Evolutionary conservation across 2,113 vertebrate genomes (phyloP).

Genomic region (Poeciliopsis turrubarensis): DNA sequence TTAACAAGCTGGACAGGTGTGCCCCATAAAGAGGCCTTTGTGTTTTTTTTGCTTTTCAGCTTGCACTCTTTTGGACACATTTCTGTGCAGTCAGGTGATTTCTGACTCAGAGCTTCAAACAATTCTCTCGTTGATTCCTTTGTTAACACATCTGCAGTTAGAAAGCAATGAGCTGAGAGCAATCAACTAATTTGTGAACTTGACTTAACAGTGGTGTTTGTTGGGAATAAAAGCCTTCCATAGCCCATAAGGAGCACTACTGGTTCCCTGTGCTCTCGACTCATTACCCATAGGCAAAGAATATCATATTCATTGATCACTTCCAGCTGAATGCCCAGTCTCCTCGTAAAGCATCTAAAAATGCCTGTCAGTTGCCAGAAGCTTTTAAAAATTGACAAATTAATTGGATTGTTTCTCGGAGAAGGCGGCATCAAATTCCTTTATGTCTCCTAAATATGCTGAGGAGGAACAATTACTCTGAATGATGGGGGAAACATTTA

Average conservation of each 20-base stretch:
- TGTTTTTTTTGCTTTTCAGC: conserved; percentile 25
- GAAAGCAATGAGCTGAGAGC: conserved; percentile 23
- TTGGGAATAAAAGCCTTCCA: conserved; percentile 23
- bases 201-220: conserved; percentile 27
- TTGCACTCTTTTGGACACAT: conserved; percentile 18
- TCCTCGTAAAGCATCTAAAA: conserved; percentile 23
- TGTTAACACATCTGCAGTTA: conserved; percentile 54
- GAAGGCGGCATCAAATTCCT: conserved; percentile 8
- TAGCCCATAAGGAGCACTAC: conserved; percentile 12
- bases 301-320: conserved; percentile 55
- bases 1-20: no score
- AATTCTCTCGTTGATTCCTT: conserved; percentile 37
- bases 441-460: conserved; percentile 35
- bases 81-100: conserved; percentile 3
- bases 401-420: conserved; percentile 44
- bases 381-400: conserved; percentile 50
- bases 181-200: conserved; percentile 47
- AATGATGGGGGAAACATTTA: conserved; percentile 31
- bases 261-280: conserved; percentile 19
- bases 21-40: not conserved
- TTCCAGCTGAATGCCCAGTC: conserved; percentile 21
- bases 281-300: conserved; percentile 53
- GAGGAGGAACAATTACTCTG: conserved; percentile 46
- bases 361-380: conserved; percentile 15
- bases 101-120: conserved; percentile 20